phyloP scores from a whole-genome alignment of 2,113 vertebrate species.

The Naja naja region DNA sequence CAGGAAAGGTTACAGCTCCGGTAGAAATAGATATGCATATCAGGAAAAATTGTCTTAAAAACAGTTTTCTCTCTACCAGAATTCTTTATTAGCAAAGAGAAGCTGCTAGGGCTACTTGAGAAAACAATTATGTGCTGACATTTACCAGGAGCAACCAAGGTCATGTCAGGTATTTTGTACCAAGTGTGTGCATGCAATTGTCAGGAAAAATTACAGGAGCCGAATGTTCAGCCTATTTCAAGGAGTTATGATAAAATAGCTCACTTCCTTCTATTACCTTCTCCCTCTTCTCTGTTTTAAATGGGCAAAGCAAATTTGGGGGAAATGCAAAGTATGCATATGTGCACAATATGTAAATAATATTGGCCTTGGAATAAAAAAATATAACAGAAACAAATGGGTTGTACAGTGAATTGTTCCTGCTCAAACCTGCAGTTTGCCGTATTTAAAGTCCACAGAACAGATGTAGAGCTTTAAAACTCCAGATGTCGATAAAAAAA shows the following conservation, averaged over 20 bases:
- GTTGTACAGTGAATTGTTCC: constrained; percentile 5
- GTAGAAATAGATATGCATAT: not conserved
- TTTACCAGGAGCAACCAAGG: constrained; percentile 69
- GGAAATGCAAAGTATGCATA: not conserved
- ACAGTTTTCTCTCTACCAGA: not conserved
- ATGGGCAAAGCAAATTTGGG: constrained; percentile 28
- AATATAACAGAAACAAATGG: constrained; percentile 11
- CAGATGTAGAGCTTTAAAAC: not conserved
- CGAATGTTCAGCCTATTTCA: constrained; percentile 52
- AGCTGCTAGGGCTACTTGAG: constrained; percentile 31
- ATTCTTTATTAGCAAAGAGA: constrained; percentile 46
- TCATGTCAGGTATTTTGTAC: constrained; percentile 59
- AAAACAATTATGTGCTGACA: constrained; percentile 66
- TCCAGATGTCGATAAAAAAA: not conserved
- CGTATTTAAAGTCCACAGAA: not conserved
- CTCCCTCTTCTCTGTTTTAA: constrained; percentile 33
- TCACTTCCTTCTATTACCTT: constrained; percentile 36
- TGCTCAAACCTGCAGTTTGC: constrained; percentile 7
- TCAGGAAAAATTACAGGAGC: constrained; percentile 68
- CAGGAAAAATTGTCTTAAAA: not conserved
- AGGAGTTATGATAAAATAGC: constrained; percentile 48
- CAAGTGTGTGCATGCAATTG: constrained; percentile 69
- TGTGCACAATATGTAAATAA: not conserved
- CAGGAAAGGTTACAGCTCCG: not conserved
- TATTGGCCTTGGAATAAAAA: constrained; percentile 6